phyloP scores from a whole-genome alignment of 1,140 invertebrate genomes.

The Ephestia elutella region DNA sequence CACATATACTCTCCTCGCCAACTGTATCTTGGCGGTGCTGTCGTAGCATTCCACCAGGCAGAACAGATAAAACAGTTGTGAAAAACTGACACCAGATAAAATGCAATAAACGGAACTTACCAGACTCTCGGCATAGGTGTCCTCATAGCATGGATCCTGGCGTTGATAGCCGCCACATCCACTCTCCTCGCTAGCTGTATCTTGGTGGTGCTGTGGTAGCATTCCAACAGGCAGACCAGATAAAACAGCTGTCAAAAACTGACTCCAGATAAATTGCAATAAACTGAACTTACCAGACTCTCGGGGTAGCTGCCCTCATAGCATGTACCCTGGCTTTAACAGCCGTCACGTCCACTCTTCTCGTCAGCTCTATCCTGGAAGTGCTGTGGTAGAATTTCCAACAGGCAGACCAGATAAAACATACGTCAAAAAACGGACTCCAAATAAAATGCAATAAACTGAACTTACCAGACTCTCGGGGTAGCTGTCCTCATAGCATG shows the following conservation, averaged over 20 bases:
- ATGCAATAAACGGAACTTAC: constrained; percentile 64
- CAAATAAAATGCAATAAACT: no score
- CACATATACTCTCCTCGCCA: constrained; percentile 79
- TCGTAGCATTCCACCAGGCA: constrained; percentile 92
- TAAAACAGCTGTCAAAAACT: no score
- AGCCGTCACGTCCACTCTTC: constrained; percentile 79
- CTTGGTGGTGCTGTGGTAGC: constrained; percentile 85
- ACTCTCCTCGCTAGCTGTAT: constrained; percentile 78
- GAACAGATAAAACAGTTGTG: constrained; percentile 86
- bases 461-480: constrained; percentile 83
- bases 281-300: constrained; percentile 79
- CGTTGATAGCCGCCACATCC: constrained; percentile 79
- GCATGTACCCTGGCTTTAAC: constrained; percentile 81
- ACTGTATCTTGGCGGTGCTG: constrained; percentile 79
- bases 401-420: constrained; percentile 88
- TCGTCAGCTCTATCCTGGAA: constrained; percentile 78
- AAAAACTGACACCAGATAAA: no score
- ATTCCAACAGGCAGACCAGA: constrained; percentile 89
- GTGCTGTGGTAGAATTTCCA: constrained; percentile 90
- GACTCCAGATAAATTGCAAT: no score
- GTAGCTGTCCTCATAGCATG: constrained; percentile 81
- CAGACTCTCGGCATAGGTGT: constrained; percentile 86
- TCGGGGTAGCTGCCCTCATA: constrained; percentile 82
- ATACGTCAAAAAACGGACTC: no score
- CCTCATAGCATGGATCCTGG: constrained; percentile 81